Evolutionary conservation across 2,888 invertebrate species (phyloP), one percentile per base, ranked within the genome.

Genomic region (Matsumyia berberina): DNA sequence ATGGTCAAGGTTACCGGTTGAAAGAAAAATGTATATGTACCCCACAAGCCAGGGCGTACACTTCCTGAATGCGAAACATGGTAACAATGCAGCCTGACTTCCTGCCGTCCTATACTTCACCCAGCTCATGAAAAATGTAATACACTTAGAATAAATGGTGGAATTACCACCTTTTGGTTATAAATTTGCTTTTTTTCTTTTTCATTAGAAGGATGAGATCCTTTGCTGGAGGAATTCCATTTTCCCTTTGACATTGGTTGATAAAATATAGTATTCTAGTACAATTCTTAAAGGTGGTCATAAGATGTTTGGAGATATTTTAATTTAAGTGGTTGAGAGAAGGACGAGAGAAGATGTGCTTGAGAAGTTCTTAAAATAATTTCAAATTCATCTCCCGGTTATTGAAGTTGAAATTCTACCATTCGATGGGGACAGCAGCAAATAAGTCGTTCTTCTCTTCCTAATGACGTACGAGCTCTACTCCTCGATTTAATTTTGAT

Each of bases 1-100:
- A 57, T 33, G 44, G 53, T 69, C 55, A 69, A 57, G 55, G 69
- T 69, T 42, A 17, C 31, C 31, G n/a, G 39, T 9, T 53, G 42
- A 17, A 3, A 51, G 5, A 12, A 29, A 31, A 19, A 5, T 5
- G 12, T 17, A 44, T n/a, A 11, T 8, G 7, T 1, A 46, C 11
- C 11, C 9, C 11, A 24, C 11, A 7, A 49, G 15, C 42, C 49
- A 46, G 15, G 8, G 0, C 17, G 24, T 24, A 9, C 24, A 24
- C n/a, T 33, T 62, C 31, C 17, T 33, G 31, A 33, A 44, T 12
- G 12, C 31, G 24, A 11, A 15, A 15, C n/a, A 29, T 39, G 24
- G 8, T 39, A 29, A 17, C 58, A 42, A 39, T 58, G 9, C 5
- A 42, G 60, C n/a, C n/a, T 33, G 1, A 8, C 7, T 12, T 12